These are phyloP conservation scores for Achlya flavicornis DNA, from an alignment of 2,888 invertebrate genomes.

Conservation along the genomic window DNA sequence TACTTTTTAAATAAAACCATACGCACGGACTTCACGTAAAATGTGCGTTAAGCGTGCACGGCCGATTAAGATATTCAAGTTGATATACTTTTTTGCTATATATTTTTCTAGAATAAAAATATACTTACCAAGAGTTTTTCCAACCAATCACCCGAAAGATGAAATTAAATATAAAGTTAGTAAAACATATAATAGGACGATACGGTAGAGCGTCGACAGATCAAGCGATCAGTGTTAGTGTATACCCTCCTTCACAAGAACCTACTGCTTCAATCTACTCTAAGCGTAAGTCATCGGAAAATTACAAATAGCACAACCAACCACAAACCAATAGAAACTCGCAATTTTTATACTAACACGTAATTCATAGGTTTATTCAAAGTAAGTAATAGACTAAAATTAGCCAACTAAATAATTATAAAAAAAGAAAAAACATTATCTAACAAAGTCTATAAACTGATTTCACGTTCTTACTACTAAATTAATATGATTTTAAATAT, in stretches of 20 bases:
- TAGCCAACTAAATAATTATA: conserved; percentile 72
- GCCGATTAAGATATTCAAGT: background rate
- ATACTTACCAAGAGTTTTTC: conserved; percentile 15
- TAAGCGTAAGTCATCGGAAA: conserved; percentile 28
- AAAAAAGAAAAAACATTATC: conserved; percentile 61
- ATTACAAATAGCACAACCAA: conserved; percentile 75
- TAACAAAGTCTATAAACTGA: conserved; percentile 55
- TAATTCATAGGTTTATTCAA: conserved; percentile 76
- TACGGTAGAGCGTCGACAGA: conserved; percentile 45
- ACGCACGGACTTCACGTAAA: too few species aligned
- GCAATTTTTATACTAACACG: conserved; percentile 72
- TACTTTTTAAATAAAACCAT: too few species aligned
- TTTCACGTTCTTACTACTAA: conserved; percentile 37
- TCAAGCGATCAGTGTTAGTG: conserved; percentile 46
- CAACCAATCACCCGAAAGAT: conserved; percentile 47
- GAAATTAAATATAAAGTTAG: conserved; percentile 41
- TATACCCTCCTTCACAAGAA: conserved; percentile 68
- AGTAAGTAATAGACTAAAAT: conserved; percentile 72
- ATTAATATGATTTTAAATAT: background rate
- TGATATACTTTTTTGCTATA: background rate
- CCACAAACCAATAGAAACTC: conserved; percentile 77
- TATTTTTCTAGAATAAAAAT: background rate
- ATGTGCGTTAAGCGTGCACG: background rate
- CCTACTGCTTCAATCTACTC: conserved; percentile 35
- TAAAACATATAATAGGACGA: conserved; percentile 42